These are phyloP conservation scores for Candoia aspera DNA, from an alignment of 2,113 vertebrate genomes.

Conservation along the genomic window DNA sequence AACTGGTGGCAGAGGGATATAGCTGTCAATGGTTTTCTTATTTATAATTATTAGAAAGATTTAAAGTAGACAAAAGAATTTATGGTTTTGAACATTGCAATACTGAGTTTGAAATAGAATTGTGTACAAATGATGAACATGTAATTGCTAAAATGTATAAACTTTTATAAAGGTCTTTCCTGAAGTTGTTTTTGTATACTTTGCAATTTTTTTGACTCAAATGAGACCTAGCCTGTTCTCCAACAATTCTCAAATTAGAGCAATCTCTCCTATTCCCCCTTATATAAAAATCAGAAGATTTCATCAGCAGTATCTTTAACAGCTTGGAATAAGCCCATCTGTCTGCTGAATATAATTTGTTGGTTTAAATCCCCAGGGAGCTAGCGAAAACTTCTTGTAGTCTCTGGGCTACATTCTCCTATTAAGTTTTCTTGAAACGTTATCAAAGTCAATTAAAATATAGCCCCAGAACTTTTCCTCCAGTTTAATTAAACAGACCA, in stretches of 20 bases:
- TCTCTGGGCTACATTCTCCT: neutral
- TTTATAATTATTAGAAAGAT: no score
- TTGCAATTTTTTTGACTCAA: neutral
- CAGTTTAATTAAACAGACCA: slow-evolving; percentile 30
- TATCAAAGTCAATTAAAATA: slow-evolving; percentile 32
- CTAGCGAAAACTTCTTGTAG: neutral
- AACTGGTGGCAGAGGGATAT: no score
- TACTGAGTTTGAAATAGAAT: no score
- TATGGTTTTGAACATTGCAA: no score
- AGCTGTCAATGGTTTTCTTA: no score
- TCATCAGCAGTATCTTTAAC: neutral
- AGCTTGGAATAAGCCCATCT: neutral
- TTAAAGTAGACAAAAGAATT: no score
- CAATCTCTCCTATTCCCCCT: neutral
- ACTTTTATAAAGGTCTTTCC: neutral
- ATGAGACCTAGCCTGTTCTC: neutral
- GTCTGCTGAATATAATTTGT: neutral
- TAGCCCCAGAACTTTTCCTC: slow-evolving; percentile 25
- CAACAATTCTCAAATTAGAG: neutral
- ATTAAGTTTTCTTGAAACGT: neutral
- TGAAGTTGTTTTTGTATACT: neutral
- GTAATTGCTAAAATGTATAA: neutral
- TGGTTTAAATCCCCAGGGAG: neutral
- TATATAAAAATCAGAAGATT: neutral
- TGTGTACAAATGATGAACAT: no score